Percentiles rank a stretch among this genome's conserved stretches.
Evolutionary conservation across 2,888 invertebrate species (phyloP).

Genomic region (Apocheima hispidaria): DNA sequence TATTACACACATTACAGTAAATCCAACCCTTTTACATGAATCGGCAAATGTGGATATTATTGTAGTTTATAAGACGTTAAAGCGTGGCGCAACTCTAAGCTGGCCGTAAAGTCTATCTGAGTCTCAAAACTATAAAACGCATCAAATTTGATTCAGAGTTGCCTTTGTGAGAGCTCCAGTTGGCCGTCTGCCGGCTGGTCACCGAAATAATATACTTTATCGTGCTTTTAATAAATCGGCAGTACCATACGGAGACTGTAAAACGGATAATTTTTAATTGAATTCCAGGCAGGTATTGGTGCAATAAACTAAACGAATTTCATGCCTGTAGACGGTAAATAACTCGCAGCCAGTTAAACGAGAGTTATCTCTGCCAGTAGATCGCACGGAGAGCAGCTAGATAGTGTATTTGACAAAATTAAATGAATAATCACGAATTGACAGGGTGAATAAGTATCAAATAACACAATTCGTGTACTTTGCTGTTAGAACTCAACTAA

Average conservation of each 20-base stretch:
- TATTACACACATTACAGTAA: slow-evolving; percentile 26
- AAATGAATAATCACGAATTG: slow-evolving; percentile 48
- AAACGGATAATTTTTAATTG: slow-evolving; percentile 76
- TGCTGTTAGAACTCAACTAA: slow-evolving; percentile 15
- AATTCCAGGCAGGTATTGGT: slow-evolving; percentile 71
- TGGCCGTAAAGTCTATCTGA: slow-evolving; percentile 69
- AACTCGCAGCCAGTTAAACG: slow-evolving; percentile 44
- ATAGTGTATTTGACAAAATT: slow-evolving; percentile 47
- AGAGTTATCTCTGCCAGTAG: slow-evolving; percentile 40
- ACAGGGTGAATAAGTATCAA: slow-evolving; percentile 10
- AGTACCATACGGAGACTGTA: slow-evolving; percentile 61
- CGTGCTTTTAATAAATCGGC: slow-evolving; percentile 70
- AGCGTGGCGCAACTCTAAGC: slow-evolving; percentile 58
- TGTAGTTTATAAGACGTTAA: slow-evolving; percentile 57
- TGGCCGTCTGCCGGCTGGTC: slow-evolving; percentile 62
- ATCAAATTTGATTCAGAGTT: slow-evolving; percentile 74
- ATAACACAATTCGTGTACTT: slow-evolving; percentile 7
- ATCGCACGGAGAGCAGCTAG: slow-evolving; percentile 34
- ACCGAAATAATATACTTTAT: slow-evolving; percentile 71
- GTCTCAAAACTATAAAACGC: slow-evolving; percentile 73
- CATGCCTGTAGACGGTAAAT: slow-evolving; percentile 53
- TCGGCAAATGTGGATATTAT: slow-evolving; percentile 50
- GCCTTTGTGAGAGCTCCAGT: slow-evolving; percentile 69
- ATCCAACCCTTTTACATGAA: slow-evolving; percentile 47
- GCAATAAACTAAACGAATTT: slow-evolving; percentile 66